Percentiles rank a stretch among this genome's conserved stretches.
Conservation (phyloP, 2,888 invertebrate species). For the Mesoligia furuncula region DNA sequence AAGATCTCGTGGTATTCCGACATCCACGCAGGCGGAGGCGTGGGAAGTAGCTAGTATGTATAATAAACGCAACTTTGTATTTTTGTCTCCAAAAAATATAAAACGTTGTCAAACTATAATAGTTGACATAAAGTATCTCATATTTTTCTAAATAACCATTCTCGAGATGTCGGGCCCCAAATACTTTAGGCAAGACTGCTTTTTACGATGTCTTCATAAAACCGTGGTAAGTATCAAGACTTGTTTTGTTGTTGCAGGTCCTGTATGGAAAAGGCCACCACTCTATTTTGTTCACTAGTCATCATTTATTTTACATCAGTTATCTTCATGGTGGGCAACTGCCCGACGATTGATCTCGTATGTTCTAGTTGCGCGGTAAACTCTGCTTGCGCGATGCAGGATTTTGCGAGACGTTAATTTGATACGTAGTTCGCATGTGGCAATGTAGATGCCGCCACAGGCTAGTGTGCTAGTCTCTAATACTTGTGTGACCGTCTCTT, state of each 20-base stretch:
- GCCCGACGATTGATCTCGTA: neutral
- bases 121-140: conserved; percentile 42
- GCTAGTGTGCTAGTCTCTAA: neutral
- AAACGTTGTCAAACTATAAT: conserved; percentile 35
- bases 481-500: neutral
- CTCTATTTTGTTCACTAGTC: neutral
- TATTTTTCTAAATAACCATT: conserved; percentile 46
- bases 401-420: neutral
- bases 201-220: conserved; percentile 49
- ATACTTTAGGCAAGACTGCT: conserved; percentile 23
- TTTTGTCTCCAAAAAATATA: conserved; percentile 14
- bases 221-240: conserved; percentile 8
- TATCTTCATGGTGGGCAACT: neutral
- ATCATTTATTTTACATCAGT: neutral
- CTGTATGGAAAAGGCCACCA: neutral
- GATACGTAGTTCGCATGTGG: neutral
- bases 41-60: neutral
- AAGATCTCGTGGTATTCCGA: too few species aligned
- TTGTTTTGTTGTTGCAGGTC: neutral
- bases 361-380: neutral
- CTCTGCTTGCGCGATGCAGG: neutral
- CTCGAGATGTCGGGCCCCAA: conserved; percentile 19
- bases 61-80: conserved; percentile 14
- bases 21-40: too few species aligned
- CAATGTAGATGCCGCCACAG: neutral